A percentile compares a stretch with the other conserved stretches of the same genome.
Conservation (phyloP, 1,140 invertebrate genomes). For the Mactra quadrangularis region DNA sequence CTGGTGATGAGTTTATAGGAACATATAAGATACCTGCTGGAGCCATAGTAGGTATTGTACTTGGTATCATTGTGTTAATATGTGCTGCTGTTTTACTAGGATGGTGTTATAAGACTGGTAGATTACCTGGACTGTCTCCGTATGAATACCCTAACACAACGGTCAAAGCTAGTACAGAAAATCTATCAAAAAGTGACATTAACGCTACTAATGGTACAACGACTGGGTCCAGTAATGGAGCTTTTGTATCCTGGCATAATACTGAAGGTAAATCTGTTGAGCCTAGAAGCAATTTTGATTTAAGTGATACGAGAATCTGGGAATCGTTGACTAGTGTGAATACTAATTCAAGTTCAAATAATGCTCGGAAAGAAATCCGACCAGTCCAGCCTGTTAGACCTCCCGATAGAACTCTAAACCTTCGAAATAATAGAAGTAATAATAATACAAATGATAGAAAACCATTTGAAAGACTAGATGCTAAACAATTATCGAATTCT, state of each 20-base stretch:
- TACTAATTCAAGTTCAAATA: slow-evolving; percentile 34
- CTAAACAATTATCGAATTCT: slow-evolving; percentile 56
- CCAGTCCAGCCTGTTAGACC: not conserved
- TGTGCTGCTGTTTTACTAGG: slow-evolving; percentile 32
- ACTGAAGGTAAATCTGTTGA: slow-evolving; percentile 39
- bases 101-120: slow-evolving; percentile 57
- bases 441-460: slow-evolving; percentile 1
- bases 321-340: slow-evolving; percentile 43
- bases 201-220: not conserved
- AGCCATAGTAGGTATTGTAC: slow-evolving; percentile 48
- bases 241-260: slow-evolving; percentile 55
- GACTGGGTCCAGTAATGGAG: slow-evolving; percentile 29
- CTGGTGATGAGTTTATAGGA: slow-evolving; percentile 36
- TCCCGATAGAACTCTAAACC: too few relatives aligned
- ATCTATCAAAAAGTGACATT: not conserved
- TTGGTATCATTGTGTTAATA: slow-evolving; percentile 43
- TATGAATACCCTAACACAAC: slow-evolving; percentile 27
- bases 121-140: slow-evolving; percentile 40
- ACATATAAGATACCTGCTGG: slow-evolving; percentile 29
- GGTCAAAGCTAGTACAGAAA: slow-evolving; percentile 19
- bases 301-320: slow-evolving; percentile 51
- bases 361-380: not conserved
- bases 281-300: slow-evolving; percentile 48
- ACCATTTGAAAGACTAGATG: slow-evolving; percentile 26
- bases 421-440: not conserved